Evolutionary conservation across 53 echinoderm and acorn worm species (phyloP).

Genomic region (Holothuria scabra): DNA sequence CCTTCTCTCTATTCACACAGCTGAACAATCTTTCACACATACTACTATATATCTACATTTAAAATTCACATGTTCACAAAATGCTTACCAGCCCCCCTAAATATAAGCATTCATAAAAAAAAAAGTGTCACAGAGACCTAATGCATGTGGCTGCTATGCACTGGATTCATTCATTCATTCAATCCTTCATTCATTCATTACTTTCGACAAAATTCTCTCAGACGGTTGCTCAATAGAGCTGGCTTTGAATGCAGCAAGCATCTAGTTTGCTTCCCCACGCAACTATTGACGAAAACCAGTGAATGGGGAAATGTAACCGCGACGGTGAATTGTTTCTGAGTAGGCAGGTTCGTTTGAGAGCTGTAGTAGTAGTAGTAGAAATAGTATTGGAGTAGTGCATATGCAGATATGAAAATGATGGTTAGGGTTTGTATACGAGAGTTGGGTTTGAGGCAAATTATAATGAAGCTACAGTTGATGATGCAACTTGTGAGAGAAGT

Average conservation of each 20-base stretch:
- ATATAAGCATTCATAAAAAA: not conserved
- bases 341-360: conserved; percentile 29
- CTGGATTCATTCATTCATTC: conserved; percentile 15
- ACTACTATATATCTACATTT: too few relatives aligned
- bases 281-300: conserved; percentile 44
- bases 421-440: not conserved
- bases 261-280: conserved; percentile 1
- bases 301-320: conserved; percentile 21
- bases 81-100: too few relatives aligned
- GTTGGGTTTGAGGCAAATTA: not conserved
- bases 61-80: too few relatives aligned
- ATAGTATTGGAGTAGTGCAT: not conserved
- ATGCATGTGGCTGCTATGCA: conserved; percentile 30
- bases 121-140: not conserved
- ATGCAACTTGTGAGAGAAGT: not conserved
- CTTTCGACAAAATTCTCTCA: conserved; percentile 20
- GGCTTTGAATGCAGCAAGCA: conserved; percentile 13
- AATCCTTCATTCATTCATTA: conserved; percentile 30
- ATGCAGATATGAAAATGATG: conserved; percentile 10
- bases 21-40: too few relatives aligned
- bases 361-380: conserved; percentile 16
- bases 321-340: conserved; percentile 28
- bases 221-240: too few relatives aligned
- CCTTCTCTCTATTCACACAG: too few relatives aligned
- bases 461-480: conserved; percentile 25